A percentile compares a stretch with the other conserved stretches of the same genome.
Conservation (phyloP, 2,113 vertebrate genomes). For the Poicephalus meyeri region DNA sequence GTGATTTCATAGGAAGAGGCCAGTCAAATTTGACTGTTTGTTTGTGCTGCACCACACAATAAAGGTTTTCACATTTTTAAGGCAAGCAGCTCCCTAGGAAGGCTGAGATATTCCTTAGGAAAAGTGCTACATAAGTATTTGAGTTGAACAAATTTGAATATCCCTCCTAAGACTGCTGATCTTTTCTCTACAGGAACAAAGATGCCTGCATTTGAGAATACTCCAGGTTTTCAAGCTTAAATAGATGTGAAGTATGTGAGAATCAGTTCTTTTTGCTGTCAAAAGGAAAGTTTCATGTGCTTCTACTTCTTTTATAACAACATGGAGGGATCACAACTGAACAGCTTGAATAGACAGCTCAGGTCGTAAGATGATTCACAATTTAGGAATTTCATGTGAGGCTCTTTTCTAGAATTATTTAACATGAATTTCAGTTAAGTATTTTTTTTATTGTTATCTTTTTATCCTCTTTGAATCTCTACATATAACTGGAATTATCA, state of each 20-base stretch:
- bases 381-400: not conserved
- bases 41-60: not conserved
- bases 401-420: not conserved
- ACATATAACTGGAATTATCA: not conserved
- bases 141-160: not conserved
- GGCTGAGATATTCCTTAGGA: not conserved
- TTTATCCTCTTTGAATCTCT: not conserved
- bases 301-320: not conserved
- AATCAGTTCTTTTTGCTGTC: not conserved
- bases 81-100: not conserved
- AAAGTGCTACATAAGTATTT: not conserved
- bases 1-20: not conserved
- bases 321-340: not conserved
- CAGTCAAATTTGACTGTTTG: not conserved
- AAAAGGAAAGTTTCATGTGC: not conserved
- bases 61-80: not conserved
- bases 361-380: accelerated
- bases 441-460: not conserved
- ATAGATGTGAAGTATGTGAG: not conserved
- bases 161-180: accelerated
- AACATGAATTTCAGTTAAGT: not conserved
- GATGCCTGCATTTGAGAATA: not conserved
- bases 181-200: not conserved
- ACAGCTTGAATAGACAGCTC: not conserved
- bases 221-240: not conserved